Evolutionary conservation across 2,797 vertebrate genomes (phyloP).

Genomic region (Mycteria americana): DNA sequence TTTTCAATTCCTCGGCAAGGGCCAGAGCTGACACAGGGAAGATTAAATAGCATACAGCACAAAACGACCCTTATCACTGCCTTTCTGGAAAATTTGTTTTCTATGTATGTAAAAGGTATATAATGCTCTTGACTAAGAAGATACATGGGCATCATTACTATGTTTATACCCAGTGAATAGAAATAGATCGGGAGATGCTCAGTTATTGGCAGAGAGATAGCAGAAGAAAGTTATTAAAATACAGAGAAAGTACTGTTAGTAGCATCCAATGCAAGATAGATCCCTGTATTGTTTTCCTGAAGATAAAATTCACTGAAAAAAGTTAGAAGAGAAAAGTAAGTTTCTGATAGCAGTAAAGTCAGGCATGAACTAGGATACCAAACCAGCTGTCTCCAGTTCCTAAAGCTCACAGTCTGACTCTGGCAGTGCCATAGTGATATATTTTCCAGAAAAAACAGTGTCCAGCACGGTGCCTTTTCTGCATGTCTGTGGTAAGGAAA

Average conservation of each 20-base stretch:
- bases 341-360: background rate
- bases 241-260: constrained; percentile 80
- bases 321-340: constrained; percentile 40
- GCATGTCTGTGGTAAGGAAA: background rate
- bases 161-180: constrained; percentile 81
- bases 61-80: constrained; percentile 61
- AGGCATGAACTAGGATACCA: background rate
- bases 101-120: constrained; percentile 61
- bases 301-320: constrained; percentile 85
- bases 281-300: constrained; percentile 83
- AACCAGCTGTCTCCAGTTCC: background rate
- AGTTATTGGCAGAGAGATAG: constrained; percentile 79
- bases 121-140: constrained; percentile 58
- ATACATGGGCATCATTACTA: constrained; percentile 58
- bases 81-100: constrained; percentile 64
- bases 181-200: constrained; percentile 83
- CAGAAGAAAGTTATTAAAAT: constrained; percentile 89
- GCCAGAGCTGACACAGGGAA: constrained; percentile 53
- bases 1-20: constrained; percentile 55
- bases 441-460: background rate
- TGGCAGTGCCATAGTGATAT: background rate
- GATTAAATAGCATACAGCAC: constrained; percentile 63
- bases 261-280: constrained; percentile 77
- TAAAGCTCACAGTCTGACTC: background rate
- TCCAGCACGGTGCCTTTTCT: background rate